Evolutionary conservation across 2,113 vertebrate genomes (phyloP).

Genomic region (Seriola aureovittata): DNA sequence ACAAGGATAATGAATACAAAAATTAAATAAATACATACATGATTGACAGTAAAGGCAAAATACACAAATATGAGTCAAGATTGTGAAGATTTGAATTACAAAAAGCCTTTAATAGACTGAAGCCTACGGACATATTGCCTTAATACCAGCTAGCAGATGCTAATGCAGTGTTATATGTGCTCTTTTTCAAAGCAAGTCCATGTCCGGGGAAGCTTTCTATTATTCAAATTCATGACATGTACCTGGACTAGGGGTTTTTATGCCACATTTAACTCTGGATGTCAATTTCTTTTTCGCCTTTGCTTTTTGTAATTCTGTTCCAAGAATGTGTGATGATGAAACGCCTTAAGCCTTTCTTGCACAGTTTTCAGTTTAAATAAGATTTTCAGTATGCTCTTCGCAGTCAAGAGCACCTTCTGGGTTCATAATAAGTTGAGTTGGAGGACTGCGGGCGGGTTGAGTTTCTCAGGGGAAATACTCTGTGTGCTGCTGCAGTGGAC

Average conservation of each 20-base stretch:
- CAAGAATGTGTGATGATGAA: background rate
- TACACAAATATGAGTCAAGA: background rate
- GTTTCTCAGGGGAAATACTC: background rate
- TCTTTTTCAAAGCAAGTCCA: background rate
- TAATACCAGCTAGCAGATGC: background rate
- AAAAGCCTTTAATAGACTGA: slow-evolving; percentile 11
- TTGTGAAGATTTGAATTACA: slow-evolving; percentile 8
- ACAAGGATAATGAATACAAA: background rate
- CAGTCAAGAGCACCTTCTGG: background rate
- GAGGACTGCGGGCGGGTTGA: background rate
- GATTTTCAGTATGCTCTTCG: background rate
- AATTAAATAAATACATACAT: background rate
- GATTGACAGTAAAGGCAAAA: slow-evolving; percentile 1
- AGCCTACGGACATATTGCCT: background rate
- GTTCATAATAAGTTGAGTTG: background rate
- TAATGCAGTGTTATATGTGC: background rate
- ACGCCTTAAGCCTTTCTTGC: background rate
- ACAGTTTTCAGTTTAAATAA: slow-evolving; percentile 2
- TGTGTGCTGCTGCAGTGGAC: background rate
- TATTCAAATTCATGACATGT: slow-evolving; percentile 25
- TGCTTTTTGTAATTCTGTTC: slow-evolving; percentile 1
- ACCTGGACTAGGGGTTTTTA: background rate
- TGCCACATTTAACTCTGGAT: background rate
- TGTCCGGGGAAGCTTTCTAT: slow-evolving; percentile 17
- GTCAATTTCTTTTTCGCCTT: slow-evolving; percentile 12